A percentile compares a stretch with the other conserved stretches of the same genome.
phyloP scores from a whole-genome alignment of 92 coral and sea anemone species.

The Phenganax subtilis region DNA sequence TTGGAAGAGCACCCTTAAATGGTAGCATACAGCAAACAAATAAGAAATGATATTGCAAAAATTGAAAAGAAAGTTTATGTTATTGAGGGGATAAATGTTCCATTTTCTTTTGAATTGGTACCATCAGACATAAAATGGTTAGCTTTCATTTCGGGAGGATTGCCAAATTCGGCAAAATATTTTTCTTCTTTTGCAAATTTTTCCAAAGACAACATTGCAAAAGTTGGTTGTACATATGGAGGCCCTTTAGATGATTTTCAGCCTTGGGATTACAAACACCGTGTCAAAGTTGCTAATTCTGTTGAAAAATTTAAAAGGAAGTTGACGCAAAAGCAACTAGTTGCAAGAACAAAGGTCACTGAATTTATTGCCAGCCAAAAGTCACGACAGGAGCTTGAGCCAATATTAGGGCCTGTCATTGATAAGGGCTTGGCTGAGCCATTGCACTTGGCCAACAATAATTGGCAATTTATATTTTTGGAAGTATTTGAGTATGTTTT shows the following conservation, averaged over 20 bases:
- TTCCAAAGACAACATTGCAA: constrained; percentile 1
- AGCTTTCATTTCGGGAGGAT: constrained; percentile 51
- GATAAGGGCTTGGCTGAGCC: constrained; percentile 49
- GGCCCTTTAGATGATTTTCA: constrained; percentile 17
- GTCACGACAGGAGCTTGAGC: constrained; percentile 49
- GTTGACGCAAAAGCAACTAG: constrained; percentile 35
- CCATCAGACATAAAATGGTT: constrained; percentile 49
- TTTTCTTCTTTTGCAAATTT: constrained; percentile 55
- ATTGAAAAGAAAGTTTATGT: constrained; percentile 33
- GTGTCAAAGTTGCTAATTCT: constrained; percentile 28
- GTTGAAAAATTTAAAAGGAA: constrained; percentile 40
- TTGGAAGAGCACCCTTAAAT: constrained; percentile 43
- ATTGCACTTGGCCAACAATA: constrained; percentile 45
- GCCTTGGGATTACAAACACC: constrained; percentile 48
- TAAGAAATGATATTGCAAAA: constrained; percentile 25
- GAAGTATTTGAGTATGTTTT: constrained; percentile 1
- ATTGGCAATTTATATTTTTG: constrained; percentile 20
- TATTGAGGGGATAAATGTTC: constrained; percentile 24
- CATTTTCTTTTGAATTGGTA: constrained; percentile 42
- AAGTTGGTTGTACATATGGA: constrained; percentile 36
- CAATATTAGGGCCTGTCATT: constrained; percentile 44
- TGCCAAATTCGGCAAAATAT: constrained; percentile 49
- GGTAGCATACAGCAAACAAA: constrained; percentile 31
- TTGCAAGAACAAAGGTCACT: constrained; percentile 44
- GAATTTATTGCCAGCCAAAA: constrained; percentile 47